Evolutionary conservation across 2,113 vertebrate genomes (phyloP), one percentile per base, ranked within the genome.

Genomic region (Amblyornis subalaris): DNA sequence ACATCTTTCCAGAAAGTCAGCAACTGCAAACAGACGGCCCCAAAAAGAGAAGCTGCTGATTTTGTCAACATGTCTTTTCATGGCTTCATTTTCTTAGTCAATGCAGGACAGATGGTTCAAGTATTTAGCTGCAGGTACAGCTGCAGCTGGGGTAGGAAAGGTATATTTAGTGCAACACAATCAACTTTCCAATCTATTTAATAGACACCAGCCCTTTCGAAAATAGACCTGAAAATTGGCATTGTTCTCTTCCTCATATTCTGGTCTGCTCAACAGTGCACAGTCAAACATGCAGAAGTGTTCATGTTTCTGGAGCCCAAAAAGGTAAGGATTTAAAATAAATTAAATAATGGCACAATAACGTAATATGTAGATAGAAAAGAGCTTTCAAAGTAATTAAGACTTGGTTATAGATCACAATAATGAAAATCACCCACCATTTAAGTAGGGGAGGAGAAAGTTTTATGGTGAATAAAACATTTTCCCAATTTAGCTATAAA

Each of bases 211-310:
- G 8, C 2, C 22, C 14, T 76, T 62, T 33, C 35, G 88, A 89
- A 93, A 96, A 85, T 16, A 80, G 81, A 94, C 48, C 36, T 85
- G 92, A 95, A 93, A 85, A 88, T 22, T 58, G 23, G 7, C 33
- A 64, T 78, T 57, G 15, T 50, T 94, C 11, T 89, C 9, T 29
- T 72, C 38, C 8, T 77, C 20, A 24, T 66, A 2, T 47, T 33
- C 33, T 80, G 45, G 8, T 47, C 11, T 4, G 5, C 17, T 73
- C 47, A 31, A 36, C 20, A 42, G 16, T 38, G 28, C 42, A 54
- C 44, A 54, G 22, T 71, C 29, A 87, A 54, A 94, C 20, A 45
- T 10, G 6, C 11, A 65, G 25, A 71, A 91, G 7, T 15, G 19
- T 12, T 84, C 18, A 2, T n/a, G 19, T 62, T 93, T 65, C 47